Evolutionary conservation across 2,113 vertebrate genomes (phyloP).

Genomic region (Misgurnus anguillicaudatus): DNA sequence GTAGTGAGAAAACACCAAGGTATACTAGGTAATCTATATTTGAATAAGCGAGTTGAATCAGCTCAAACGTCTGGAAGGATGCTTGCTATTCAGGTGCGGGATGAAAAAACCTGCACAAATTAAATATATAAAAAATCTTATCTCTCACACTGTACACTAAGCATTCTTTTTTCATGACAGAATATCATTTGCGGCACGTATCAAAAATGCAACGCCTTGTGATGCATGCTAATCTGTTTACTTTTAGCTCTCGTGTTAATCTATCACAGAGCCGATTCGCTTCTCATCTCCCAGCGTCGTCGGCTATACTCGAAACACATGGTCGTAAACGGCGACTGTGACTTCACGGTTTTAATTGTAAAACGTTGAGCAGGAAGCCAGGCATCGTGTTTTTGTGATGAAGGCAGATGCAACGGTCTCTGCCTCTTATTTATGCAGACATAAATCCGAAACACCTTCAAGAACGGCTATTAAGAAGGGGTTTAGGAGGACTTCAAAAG

Average conservation of each 20-base stretch:
- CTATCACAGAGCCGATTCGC: background rate
- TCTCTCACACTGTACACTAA: background rate
- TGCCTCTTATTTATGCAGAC: conserved; percentile 50
- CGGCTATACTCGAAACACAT: conserved; percentile 40
- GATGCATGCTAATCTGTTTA: conserved; percentile 11
- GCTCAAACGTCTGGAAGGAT: conserved; percentile 31
- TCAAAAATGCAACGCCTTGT: conserved; percentile 20
- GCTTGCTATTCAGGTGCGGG: too few species aligned
- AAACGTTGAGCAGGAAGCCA: conserved; percentile 32
- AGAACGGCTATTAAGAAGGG: conserved; percentile 51
- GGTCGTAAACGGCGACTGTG: conserved; percentile 43
- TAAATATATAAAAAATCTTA: background rate
- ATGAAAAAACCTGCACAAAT: conserved; percentile 2
- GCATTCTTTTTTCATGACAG: conserved; percentile 32
- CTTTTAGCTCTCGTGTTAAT: conserved; percentile 2
- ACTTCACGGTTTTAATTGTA: conserved; percentile 42
- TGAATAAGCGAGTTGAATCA: conserved; percentile 2
- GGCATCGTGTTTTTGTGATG: conserved; percentile 30
- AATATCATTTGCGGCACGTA: conserved; percentile 25
- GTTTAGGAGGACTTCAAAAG: conserved; percentile 57
- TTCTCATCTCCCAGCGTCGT: background rate
- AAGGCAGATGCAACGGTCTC: conserved; percentile 38
- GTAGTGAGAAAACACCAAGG: background rate
- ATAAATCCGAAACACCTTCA: conserved; percentile 53
- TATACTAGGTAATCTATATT: conserved; percentile 35